Base-by-base conservation (phyloP, 1,140 invertebrate species). In the Nasonia vitripennis region DNA sequence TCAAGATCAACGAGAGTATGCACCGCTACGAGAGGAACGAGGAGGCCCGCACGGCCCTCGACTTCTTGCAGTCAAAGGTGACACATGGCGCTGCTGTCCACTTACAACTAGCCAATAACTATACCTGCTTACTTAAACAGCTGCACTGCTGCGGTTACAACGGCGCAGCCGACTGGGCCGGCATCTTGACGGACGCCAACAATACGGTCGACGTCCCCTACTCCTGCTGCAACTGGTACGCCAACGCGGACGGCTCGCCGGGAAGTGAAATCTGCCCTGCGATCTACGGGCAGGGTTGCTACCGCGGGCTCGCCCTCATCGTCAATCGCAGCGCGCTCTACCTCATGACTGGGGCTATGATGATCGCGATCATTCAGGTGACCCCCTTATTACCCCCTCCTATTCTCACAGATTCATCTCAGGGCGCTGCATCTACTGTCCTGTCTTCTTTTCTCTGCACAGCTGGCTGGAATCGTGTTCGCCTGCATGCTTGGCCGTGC, bases 401-500 rank as follows among this genome's bases (percentile, higher is more conserved):
- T 67, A n/a, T 67, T 67, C 20, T n/a, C 17, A n/a, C 17, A 0
- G 62, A 17, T 67, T 67, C n/a, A 67, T 45, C 41, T 45, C 5
- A 3, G 34, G 2, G n/a, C 62, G 14, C 27, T 27, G 27, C 27
- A 27, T 27, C 27, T 27, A 27, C n/a, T 67, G 0, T 37, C 5
- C 34, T 37, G 0, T 37, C n/a, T 10, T 31, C 0, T 71, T 0
- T 71, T 31, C 79, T 87, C 20, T 87, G 27, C 74, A 37, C 94
- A 98, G 96, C 91, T 98, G 68, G 94, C 98, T 87, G 98, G 97
- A 78, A 96, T 98, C 27, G 94, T 97, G 83, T 98, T 98, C 89
- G 96, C 97, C 5, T 96, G 96, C 91, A 97, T 97, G 92, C 92
- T 98, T 90, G 97, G 96, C 74, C 95, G 95, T 88, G 95, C 96